phyloP scores from a whole-genome alignment of 35 echinoderm and acorn worm species.

The Apostichopus parvimensis region DNA sequence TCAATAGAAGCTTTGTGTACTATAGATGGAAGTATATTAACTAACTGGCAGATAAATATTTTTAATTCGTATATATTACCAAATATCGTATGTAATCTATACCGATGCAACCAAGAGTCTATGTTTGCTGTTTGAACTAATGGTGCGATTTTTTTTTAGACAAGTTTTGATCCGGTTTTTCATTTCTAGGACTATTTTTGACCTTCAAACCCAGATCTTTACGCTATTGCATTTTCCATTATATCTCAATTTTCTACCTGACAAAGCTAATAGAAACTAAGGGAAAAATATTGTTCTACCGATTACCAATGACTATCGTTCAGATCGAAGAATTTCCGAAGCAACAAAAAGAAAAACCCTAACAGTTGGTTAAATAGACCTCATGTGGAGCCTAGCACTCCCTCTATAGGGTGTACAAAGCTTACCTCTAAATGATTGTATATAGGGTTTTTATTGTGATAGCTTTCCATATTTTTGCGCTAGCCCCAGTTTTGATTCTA shows the following conservation, averaged over 20 bases:
- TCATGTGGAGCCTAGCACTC: not conserved
- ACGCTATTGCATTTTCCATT: not conserved
- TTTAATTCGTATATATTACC: no score
- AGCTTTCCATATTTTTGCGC: not conserved
- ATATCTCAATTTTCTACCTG: constrained; percentile 18
- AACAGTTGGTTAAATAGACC: constrained; percentile 41
- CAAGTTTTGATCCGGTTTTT: no score
- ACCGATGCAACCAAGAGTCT: not conserved
- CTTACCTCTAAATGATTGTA: not conserved
- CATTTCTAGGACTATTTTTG: constrained; percentile 9
- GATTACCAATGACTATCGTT: constrained; percentile 2
- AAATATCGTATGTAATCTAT: no score
- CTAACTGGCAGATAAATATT: no score
- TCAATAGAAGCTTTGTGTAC: no score
- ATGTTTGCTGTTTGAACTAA: not conserved
- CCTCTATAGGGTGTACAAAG: not conserved
- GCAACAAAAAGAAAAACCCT: not conserved
- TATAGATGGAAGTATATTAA: no score
- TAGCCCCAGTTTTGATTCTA: constrained; percentile 49
- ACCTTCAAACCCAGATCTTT: constrained; percentile 55
- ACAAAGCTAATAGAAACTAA: constrained; percentile 30
- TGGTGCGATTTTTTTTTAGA: not conserved
- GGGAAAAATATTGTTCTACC: constrained; percentile 44
- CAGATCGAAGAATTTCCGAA: constrained; percentile 10
- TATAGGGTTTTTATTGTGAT: constrained; percentile 34